These are phyloP conservation scores for Agrypnus murinus DNA, from an alignment of 2,888 invertebrate species.

Conservation along the genomic window DNA sequence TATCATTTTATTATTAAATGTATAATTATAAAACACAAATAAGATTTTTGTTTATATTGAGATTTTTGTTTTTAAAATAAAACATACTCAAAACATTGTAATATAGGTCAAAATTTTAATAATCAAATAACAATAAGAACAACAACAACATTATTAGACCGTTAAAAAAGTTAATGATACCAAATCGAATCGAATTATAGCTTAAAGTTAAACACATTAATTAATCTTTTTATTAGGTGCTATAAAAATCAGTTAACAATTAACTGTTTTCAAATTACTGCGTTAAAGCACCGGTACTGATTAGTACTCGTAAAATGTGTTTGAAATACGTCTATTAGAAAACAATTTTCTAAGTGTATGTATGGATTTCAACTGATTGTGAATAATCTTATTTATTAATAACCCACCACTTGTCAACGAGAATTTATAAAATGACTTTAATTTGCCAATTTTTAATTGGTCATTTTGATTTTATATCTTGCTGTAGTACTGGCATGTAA, in stretches of 20 bases:
- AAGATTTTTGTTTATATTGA: slow-evolving; percentile 18
- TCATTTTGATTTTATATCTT: no score
- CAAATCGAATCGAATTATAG: slow-evolving; percentile 21
- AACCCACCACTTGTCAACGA: no score
- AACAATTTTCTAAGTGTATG: neutral
- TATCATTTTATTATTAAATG: neutral
- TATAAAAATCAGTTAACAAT: slow-evolving; percentile 27
- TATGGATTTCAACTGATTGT: no score
- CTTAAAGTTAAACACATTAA: slow-evolving; percentile 22
- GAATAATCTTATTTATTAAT: no score
- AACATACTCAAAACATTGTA: no score
- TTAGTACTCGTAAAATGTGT: slow-evolving; percentile 24
- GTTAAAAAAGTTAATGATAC: slow-evolving; percentile 14
- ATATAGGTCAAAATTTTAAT: slow-evolving; percentile 14
- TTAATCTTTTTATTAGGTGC: slow-evolving; percentile 25
- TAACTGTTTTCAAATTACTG: slow-evolving; percentile 23
- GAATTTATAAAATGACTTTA: no score
- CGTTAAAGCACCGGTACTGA: slow-evolving; percentile 23
- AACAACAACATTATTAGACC: neutral
- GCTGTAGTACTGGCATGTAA: no score
- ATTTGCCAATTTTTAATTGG: no score
- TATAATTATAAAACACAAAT: slow-evolving; percentile 14
- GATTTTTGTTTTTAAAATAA: neutral
- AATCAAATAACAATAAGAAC: no score
- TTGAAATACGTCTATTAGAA: neutral